Evolutionary conservation across 2,113 vertebrate species (phyloP).

Genomic region (Mirounga angustirostris): DNA sequence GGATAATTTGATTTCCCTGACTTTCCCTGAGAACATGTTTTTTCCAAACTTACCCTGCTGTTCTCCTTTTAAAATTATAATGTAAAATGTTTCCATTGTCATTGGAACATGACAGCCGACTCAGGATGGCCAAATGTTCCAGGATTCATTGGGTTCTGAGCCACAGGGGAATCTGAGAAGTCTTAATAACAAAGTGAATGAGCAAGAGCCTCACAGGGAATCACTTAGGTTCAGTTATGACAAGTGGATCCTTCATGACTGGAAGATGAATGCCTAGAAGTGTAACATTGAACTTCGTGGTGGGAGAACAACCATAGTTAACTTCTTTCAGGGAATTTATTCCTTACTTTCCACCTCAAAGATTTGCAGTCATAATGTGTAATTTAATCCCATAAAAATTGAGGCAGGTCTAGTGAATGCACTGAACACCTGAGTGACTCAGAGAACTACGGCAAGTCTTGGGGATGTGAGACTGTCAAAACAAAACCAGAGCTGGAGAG

Average conservation of each 20-base stretch:
- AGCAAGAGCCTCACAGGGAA: neutral
- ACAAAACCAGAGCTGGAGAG: neutral
- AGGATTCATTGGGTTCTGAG: neutral
- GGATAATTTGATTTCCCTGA: conserved; percentile 74
- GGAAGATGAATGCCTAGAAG: neutral
- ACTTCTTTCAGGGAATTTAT: neutral
- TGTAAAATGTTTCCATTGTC: conserved; percentile 52
- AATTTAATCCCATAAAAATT: neutral
- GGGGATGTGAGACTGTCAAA: neutral
- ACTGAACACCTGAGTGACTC: neutral
- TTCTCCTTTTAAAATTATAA: conserved; percentile 56
- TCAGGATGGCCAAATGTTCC: neutral
- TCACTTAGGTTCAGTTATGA: neutral
- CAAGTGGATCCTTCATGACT: neutral
- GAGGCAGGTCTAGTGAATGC: neutral
- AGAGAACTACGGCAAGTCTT: neutral
- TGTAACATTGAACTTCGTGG: neutral
- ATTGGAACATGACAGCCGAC: conserved; percentile 21
- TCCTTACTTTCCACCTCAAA: conserved; percentile 10
- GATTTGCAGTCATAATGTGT: neutral
- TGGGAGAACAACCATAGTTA: neutral
- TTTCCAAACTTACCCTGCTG: conserved; percentile 69
- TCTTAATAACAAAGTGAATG: conserved; percentile 25
- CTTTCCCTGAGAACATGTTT: conserved; percentile 68
- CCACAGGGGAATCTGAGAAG: neutral